These are phyloP conservation scores for Erannis defoliaria DNA, from an alignment of 2,888 invertebrate species.

Conservation along the genomic window DNA sequence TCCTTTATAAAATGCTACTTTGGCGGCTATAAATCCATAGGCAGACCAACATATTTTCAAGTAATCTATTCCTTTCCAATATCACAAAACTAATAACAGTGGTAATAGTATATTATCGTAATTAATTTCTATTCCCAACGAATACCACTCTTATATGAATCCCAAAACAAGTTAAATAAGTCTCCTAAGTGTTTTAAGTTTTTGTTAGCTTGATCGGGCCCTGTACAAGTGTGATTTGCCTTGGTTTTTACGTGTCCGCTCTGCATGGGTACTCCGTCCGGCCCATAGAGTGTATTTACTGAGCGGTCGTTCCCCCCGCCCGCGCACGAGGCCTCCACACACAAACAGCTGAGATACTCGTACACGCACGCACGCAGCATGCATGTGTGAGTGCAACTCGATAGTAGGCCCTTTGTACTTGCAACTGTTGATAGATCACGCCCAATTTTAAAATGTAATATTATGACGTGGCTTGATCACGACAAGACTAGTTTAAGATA, in stretches of 20 bases:
- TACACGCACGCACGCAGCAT: slow-evolving; percentile 46
- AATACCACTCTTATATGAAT: no score
- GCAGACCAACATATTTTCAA: no score
- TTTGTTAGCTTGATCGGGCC: no score
- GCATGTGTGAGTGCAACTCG: slow-evolving; percentile 27
- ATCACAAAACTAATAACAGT: no score
- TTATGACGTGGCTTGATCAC: no score
- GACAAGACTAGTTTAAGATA: no score
- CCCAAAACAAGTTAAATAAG: no score
- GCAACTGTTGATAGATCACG: neutral
- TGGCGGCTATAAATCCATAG: no score
- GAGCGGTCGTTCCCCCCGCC: slow-evolving; percentile 65
- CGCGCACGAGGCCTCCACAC: slow-evolving; percentile 72
- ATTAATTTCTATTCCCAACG: no score
- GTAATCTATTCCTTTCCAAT: no score
- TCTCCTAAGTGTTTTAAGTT: neutral
- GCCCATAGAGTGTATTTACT: neutral
- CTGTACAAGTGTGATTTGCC: neutral
- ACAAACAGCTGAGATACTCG: slow-evolving; percentile 75
- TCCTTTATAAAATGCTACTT: no score
- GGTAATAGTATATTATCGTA: no score
- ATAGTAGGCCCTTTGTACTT: slow-evolving; percentile 7
- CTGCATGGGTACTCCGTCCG: slow-evolving; percentile 59
- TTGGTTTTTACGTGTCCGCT: slow-evolving; percentile 25
- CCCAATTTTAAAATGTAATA: neutral